Evolutionary conservation across 2,113 vertebrate genomes (phyloP).

Genomic region (Syrrhaptes paradoxus): DNA sequence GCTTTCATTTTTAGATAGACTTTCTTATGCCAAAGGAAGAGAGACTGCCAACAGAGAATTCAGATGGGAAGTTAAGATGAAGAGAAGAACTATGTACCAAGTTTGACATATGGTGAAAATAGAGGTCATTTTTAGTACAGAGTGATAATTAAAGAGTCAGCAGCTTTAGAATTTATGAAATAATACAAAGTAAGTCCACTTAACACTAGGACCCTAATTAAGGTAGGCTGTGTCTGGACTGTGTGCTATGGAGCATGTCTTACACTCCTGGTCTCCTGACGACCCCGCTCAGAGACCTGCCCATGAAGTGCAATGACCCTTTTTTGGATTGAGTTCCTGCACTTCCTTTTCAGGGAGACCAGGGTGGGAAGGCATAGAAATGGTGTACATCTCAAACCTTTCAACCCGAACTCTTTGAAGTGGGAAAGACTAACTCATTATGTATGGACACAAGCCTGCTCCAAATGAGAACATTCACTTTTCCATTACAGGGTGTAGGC

Average conservation of each 20-base stretch:
- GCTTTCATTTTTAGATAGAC: slow-evolving; percentile 1
- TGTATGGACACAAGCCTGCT: background rate
- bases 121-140: background rate
- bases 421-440: background rate
- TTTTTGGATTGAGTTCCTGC: background rate
- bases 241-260: background rate
- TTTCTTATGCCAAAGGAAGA: slow-evolving; percentile 1
- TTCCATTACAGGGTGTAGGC: background rate
- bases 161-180: background rate
- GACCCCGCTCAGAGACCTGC: background rate
- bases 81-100: background rate
- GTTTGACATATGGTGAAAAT: background rate
- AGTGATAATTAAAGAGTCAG: slow-evolving; percentile 31
- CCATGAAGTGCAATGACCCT: fast-evolving
- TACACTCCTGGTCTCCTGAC: background rate
- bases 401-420: background rate
- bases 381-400: background rate
- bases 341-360: background rate
- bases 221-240: background rate
- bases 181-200: background rate
- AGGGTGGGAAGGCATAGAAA: background rate
- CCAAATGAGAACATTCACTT: background rate
- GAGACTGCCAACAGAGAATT: background rate
- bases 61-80: slow-evolving; percentile 22
- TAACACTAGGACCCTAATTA: background rate